A percentile compares a stretch with the other conserved stretches of the same genome.
Conservation (phyloP, 2,113 vertebrate species). For the Sturnus vulgaris region DNA sequence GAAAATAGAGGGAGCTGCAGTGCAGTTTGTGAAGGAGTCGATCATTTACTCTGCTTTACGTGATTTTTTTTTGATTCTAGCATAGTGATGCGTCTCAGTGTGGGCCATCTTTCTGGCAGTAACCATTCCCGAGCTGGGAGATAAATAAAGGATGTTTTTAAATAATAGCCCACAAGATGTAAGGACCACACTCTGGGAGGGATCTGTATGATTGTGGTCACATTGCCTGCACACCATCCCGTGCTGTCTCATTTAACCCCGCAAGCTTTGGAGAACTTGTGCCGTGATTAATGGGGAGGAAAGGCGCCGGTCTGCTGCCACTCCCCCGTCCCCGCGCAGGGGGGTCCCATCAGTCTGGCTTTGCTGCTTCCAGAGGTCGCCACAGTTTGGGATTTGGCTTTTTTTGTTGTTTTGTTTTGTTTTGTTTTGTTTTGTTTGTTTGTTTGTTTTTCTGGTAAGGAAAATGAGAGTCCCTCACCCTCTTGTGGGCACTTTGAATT, state of each 20-base stretch:
- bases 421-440: too few species aligned
- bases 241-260: background rate
- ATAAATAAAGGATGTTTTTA: background rate
- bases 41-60: background rate
- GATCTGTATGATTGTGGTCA: background rate
- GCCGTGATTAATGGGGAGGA: background rate
- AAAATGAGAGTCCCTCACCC: conserved; percentile 12
- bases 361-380: background rate
- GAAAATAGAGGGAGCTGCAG: background rate
- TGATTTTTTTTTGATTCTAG: background rate
- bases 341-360: background rate
- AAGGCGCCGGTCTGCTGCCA: background rate
- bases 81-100: background rate
- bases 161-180: background rate
- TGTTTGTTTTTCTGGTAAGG: background rate
- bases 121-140: background rate
- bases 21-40: background rate
- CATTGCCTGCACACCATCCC: background rate
- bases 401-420: too few species aligned
- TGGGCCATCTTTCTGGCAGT: background rate
- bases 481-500: background rate
- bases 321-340: background rate
- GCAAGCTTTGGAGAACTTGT: background rate
- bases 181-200: background rate
- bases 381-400: background rate